Evolutionary conservation across 2,113 vertebrate species (phyloP).

Genomic region (Genyomyrus donnyi): DNA sequence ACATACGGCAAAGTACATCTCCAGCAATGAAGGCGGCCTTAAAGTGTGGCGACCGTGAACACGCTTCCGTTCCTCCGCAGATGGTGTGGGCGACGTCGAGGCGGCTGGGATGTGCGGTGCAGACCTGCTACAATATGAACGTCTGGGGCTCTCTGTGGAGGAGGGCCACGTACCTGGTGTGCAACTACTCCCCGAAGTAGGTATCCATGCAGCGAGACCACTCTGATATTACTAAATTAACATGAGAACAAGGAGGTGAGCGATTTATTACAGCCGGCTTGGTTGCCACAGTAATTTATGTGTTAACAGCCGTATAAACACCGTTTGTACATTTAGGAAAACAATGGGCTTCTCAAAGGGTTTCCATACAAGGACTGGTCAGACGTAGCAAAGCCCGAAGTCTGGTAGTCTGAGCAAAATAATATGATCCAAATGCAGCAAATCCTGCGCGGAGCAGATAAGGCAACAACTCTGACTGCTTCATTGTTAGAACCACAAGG

Average conservation of each 20-base stretch:
- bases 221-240: background rate
- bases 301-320: background rate
- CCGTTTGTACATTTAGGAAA: background rate
- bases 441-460: background rate
- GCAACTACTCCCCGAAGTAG: constrained; percentile 90
- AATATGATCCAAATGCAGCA: background rate
- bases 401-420: background rate
- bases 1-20: background rate
- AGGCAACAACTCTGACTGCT: background rate
- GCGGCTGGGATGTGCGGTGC: constrained; percentile 80
- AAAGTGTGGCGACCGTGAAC: background rate
- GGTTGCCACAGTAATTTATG: background rate
- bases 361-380: background rate
- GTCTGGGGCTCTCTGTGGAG: constrained; percentile 81
- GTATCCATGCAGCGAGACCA: constrained; percentile 32
- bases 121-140: constrained; percentile 83
- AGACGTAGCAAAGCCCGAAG: background rate
- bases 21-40: background rate
- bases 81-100: constrained; percentile 90
- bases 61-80: constrained; percentile 52
- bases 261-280: background rate
- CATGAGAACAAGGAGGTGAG: background rate
- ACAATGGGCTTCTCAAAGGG: background rate
- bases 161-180: constrained; percentile 77
- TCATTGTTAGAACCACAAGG: background rate